Conservation (phyloP, 2,113 vertebrate genomes). For the Syngnathus typhle region DNA sequence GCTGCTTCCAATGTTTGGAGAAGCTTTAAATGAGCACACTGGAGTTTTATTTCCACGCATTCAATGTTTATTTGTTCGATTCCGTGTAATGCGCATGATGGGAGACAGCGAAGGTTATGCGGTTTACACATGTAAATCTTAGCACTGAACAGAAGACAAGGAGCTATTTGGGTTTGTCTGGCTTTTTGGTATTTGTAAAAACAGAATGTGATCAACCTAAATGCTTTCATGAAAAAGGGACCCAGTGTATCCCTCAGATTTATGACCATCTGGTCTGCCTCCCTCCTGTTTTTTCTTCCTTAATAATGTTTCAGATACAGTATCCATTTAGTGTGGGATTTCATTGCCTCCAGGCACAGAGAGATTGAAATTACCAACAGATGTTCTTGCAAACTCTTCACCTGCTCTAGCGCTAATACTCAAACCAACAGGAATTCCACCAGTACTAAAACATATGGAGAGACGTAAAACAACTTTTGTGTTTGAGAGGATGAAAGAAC, state of each 20-base stretch:
- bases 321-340: conserved; percentile 61
- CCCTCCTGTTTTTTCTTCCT: conserved; percentile 28
- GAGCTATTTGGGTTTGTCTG: conserved; percentile 33
- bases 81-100: conserved; percentile 20
- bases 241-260: conserved; percentile 45
- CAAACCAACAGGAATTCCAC: conserved; percentile 35
- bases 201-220: conserved; percentile 56
- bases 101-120: conserved; percentile 23
- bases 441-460: conserved; percentile 6
- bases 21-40: conserved; percentile 38
- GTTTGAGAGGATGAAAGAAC: background rate
- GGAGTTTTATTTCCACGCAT: conserved; percentile 6
- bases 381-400: conserved; percentile 61
- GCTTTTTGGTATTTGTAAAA: conserved; percentile 45
- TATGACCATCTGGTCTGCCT: conserved; percentile 54
- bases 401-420: conserved; percentile 42
- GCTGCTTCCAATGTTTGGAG: conserved; percentile 31
- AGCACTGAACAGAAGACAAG: conserved; percentile 26
- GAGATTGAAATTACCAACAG: conserved; percentile 60
- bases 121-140: conserved; percentile 12
- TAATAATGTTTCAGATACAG: conserved; percentile 64
- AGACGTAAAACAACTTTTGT: background rate
- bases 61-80: conserved; percentile 19
- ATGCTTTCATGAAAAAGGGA: conserved; percentile 50
- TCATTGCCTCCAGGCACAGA: conserved; percentile 60